A percentile compares a stretch with the other conserved stretches of the same genome.
Conservation (phyloP, 2,797 vertebrate genomes). For the Sebastes flavidus region DNA sequence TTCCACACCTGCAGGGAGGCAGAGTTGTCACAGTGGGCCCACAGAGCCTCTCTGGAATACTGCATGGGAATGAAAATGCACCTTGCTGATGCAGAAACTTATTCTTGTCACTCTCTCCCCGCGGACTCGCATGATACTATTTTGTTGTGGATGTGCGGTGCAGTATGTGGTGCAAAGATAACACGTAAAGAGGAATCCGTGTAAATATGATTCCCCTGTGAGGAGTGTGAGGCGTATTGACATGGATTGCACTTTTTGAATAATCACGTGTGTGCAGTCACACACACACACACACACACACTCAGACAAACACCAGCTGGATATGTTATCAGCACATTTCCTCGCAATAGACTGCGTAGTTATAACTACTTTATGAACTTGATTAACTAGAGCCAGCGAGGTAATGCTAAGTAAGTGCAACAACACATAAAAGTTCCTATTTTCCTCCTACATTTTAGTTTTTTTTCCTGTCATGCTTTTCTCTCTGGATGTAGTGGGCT, state of each 20-base stretch:
- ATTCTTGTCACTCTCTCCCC: constrained; percentile 74
- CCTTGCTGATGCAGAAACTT: constrained; percentile 84
- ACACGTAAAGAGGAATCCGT: constrained; percentile 44
- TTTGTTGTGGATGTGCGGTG: constrained; percentile 62
- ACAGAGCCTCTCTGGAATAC: constrained; percentile 78
- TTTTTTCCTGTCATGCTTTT: constrained; percentile 73
- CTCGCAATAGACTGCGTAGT: constrained; percentile 11
- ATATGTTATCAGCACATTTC: constrained; percentile 17
- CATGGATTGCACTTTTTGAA: constrained; percentile 53
- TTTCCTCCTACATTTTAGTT: constrained; percentile 54
- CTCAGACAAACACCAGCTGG: constrained; percentile 1
- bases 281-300: background rate
- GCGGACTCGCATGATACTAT: constrained; percentile 57
- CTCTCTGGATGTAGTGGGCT: constrained; percentile 79
- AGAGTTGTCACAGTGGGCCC: constrained; percentile 82
- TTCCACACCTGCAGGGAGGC: constrained; percentile 90
- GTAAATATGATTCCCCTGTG: constrained; percentile 57
- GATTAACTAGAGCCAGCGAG: constrained; percentile 39
- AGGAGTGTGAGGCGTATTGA: constrained; percentile 46
- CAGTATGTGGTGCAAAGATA: constrained; percentile 63
- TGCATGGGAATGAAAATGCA: constrained; percentile 82
- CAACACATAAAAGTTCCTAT: constrained; percentile 62
- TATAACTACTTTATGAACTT: constrained; percentile 11
- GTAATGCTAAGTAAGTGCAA: constrained; percentile 41
- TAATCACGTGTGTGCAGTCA: constrained; percentile 38